Base-by-base conservation (phyloP, 2,888 invertebrate genomes). In the Dicyrtomina minuta region DNA sequence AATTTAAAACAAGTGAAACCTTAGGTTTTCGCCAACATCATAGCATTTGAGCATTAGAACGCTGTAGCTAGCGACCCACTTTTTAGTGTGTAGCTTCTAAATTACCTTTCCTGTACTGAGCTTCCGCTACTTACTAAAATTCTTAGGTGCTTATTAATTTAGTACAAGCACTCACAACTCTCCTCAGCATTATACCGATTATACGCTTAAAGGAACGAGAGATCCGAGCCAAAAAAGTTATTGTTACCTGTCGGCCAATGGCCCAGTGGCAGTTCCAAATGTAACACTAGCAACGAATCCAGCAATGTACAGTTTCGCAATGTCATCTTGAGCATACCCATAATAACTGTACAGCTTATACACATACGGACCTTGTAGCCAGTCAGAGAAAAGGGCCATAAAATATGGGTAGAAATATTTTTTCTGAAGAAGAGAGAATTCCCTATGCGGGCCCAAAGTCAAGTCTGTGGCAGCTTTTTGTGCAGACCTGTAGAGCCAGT, bases 311-410 rank as follows among this genome's bases (percentile, higher is more conserved):
- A 87, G 80, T 4, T 84, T 80, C 20, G 86, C 86, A 71, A 87
- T 87, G 74, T 85, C 84, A 41, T 82, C 81, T 75, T 84, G 85
- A 26, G 83, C 81, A 77, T 85, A 87, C 15, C 86, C 86, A 79
- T 86, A 86, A 74, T 83, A 82, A 59, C 83, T 83, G 79, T 87
- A 87, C 1, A 87, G 81, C 78, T 84, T 84, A 79, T 87, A 87
- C 1, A 86, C 82, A 77, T 86, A 87, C 0, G 87, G 86, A 15
- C 86, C 86, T 80, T 87, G 86, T 3, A 87, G 81, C 86, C 86
- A 87, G 78, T 87, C 87, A 2, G 85, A 84, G 78, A 86, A 85
- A 75, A 85, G 81, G 0, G 86, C 86, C 74, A 85, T 79, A 68
- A 85, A 82, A 75, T 85, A 86, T 0, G 84, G 85, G 13, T 81